Conservation (phyloP, 2,113 vertebrate genomes). For the Zosterops borbonicus region DNA sequence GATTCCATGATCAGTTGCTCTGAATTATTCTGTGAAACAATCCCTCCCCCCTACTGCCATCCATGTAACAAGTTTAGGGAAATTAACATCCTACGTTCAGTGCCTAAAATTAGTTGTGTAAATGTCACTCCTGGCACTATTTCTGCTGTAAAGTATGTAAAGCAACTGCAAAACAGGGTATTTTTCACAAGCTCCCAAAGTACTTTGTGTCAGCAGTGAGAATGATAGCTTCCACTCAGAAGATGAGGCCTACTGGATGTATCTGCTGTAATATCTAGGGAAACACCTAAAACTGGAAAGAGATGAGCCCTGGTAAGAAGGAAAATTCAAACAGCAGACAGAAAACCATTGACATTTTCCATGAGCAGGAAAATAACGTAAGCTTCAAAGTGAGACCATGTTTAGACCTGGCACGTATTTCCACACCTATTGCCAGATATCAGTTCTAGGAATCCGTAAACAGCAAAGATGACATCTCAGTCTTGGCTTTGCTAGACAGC, state of each 20-base stretch:
- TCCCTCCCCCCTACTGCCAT: background rate
- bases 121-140: background rate
- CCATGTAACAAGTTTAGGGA: background rate
- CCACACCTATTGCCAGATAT: background rate
- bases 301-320: background rate
- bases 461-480: background rate
- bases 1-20: background rate
- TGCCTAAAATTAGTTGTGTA: background rate
- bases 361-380: background rate
- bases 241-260: background rate
- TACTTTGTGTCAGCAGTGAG: background rate
- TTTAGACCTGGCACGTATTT: background rate
- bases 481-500: background rate
- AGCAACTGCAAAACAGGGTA: background rate
- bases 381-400: background rate
- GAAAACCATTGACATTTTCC: background rate
- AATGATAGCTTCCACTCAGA: background rate
- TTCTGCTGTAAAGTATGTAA: background rate
- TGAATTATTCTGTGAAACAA: background rate
- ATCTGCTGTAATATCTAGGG: background rate
- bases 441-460: constrained; percentile 1
- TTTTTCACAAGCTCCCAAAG: background rate
- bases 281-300: background rate
- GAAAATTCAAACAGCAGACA: background rate
- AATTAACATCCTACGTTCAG: background rate